Percentiles rank a stretch among this genome's conserved stretches.
Conservation (phyloP, 2,113 vertebrate genomes). For the Bombycilla garrulus region DNA sequence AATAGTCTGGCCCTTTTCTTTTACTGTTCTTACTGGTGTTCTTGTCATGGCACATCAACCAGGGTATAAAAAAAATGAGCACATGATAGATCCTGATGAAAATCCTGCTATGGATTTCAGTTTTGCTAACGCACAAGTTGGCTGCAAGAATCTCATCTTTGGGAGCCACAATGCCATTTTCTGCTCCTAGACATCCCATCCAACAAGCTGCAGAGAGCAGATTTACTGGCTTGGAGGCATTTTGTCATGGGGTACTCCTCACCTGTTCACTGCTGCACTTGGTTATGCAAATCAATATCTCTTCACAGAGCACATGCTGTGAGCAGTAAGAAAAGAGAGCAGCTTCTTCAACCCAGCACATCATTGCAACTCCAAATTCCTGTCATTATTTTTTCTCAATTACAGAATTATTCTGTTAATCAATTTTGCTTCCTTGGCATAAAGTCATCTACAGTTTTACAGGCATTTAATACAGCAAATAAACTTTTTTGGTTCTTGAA, state of each 20-base stretch:
- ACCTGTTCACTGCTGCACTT: background rate
- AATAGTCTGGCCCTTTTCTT: background rate
- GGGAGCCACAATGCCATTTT: background rate
- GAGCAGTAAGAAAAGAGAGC: background rate
- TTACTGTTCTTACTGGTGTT: background rate
- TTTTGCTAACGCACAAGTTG: rapidly evolving
- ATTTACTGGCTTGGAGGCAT: background rate
- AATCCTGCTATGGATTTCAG: background rate
- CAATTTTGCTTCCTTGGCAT: background rate
- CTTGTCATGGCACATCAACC: background rate
- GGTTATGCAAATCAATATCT: background rate
- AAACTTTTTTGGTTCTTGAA: background rate
- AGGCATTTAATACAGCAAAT: background rate
- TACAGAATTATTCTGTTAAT: background rate
- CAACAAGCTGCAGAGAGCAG: background rate
- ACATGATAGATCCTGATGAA: background rate
- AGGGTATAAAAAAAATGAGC: background rate
- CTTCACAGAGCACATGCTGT: background rate
- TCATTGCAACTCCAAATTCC: background rate
- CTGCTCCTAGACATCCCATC: background rate
- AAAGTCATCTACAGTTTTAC: background rate
- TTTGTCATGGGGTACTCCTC: background rate
- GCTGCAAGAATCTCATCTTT: background rate
- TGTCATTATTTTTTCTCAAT: background rate
- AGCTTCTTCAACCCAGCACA: background rate